Conservation (phyloP, 2,113 vertebrate species). For the Capreolus pygargus region DNA sequence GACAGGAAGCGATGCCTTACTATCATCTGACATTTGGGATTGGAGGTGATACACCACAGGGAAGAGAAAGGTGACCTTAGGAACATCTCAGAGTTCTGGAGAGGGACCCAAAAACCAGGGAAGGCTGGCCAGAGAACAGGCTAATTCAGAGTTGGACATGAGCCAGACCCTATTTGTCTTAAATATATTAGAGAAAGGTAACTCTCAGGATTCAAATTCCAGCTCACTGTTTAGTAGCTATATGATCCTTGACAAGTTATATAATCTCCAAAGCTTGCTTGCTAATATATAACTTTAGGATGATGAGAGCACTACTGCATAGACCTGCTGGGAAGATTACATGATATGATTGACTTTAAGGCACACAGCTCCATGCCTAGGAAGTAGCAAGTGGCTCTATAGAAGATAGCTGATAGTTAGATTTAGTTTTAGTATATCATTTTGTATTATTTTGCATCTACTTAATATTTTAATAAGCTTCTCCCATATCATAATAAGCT, state of each 20-base stretch:
- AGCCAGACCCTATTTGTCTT: not conserved
- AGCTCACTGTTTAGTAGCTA: not conserved
- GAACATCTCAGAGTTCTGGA: not conserved
- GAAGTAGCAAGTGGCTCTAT: not conserved
- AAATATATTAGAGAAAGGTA: not conserved
- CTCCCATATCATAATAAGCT: not conserved
- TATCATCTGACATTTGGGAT: not conserved
- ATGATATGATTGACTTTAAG: not conserved
- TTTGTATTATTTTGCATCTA: not conserved
- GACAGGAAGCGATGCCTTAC: not conserved
- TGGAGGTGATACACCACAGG: not conserved
- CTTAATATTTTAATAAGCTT: not conserved
- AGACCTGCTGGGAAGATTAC: not conserved
- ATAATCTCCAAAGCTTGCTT: not conserved
- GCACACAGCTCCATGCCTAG: not conserved
- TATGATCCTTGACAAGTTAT: not conserved
- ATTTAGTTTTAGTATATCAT: not conserved
- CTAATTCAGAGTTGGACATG: not conserved
- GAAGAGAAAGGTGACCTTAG: not conserved
- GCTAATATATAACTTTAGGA: not conserved
- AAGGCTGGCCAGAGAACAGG: not conserved
- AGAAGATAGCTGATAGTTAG: not conserved
- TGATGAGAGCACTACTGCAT: not conserved
- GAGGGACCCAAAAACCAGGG: not conserved
- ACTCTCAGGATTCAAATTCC: not conserved